These are phyloP conservation scores for Phyllotis vaccarum DNA, from an alignment of 2,797 vertebrate genomes.

Conservation along the genomic window DNA sequence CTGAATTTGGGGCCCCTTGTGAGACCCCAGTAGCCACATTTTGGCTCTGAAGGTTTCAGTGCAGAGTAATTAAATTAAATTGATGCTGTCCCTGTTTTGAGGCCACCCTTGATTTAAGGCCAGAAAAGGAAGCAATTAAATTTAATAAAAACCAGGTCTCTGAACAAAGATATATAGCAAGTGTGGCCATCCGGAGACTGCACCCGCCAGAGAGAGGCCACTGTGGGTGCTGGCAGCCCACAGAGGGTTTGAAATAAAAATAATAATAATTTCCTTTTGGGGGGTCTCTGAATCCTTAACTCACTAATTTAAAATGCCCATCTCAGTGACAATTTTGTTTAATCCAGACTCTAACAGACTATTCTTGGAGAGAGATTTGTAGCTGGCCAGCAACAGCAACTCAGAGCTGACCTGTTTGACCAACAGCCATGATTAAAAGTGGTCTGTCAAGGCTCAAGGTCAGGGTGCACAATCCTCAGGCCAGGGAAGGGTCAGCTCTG, in stretches of 20 bases:
- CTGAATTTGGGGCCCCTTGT: neutral
- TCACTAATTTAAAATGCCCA: conserved; percentile 39
- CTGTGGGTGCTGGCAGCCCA: conserved; percentile 60
- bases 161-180: conserved; percentile 76
- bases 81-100: conserved; percentile 84
- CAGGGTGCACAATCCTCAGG: conserved; percentile 77
- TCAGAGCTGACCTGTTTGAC: conserved; percentile 76
- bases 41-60: conserved; percentile 71
- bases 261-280: conserved; percentile 26
- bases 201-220: neutral
- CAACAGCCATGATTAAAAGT: conserved; percentile 83
- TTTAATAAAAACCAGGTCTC: conserved; percentile 83
- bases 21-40: conserved; percentile 73
- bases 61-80: conserved; percentile 87
- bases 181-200: conserved; percentile 60
- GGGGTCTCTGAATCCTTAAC: conserved; percentile 32
- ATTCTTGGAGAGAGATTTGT: conserved; percentile 42
- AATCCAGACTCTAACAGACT: conserved; percentile 23
- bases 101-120: conserved; percentile 86
- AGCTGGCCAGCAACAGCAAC: neutral
- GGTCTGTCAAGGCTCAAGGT: conserved; percentile 81
- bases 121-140: conserved; percentile 87
- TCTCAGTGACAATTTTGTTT: conserved; percentile 63
- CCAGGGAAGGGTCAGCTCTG: conserved; percentile 49
- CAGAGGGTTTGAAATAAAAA: conserved; percentile 65